Percentiles rank a stretch among this genome's conserved stretches.
Conservation (phyloP, 2,113 vertebrate species). For the Cynopterus brachyotis region DNA sequence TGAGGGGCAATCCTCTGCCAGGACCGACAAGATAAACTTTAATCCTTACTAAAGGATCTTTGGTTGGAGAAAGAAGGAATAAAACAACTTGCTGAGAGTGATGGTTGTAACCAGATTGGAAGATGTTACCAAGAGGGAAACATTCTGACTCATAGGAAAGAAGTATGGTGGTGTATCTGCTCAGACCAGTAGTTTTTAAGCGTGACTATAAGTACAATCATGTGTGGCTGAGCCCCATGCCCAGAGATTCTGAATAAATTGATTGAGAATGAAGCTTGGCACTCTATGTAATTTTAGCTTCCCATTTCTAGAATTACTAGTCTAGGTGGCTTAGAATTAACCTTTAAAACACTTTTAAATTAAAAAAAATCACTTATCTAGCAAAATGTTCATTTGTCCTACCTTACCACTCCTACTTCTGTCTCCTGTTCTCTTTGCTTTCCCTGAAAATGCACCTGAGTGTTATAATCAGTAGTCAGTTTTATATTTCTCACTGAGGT, state of each 20-base stretch:
- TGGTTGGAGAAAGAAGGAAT: background rate
- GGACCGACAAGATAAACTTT: background rate
- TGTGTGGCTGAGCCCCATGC: rapidly evolving
- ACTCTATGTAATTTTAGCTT: background rate
- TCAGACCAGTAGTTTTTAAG: background rate
- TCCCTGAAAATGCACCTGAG: background rate
- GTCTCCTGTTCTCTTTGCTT: background rate
- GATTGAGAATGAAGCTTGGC: background rate
- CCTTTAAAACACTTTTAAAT: background rate
- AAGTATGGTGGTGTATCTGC: background rate
- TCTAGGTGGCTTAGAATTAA: background rate
- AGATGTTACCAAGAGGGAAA: background rate
- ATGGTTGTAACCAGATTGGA: background rate
- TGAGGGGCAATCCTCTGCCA: background rate
- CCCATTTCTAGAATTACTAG: background rate
- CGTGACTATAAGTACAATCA: background rate
- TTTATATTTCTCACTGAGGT: background rate
- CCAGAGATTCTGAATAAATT: background rate
- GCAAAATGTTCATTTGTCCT: background rate
- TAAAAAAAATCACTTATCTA: background rate
- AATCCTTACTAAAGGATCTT: background rate
- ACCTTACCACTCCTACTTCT: background rate
- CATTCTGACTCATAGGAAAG: background rate
- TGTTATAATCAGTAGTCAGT: background rate
- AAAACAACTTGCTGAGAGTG: background rate